These are phyloP conservation scores for Nemotelus pantherinus DNA, from an alignment of 2,888 invertebrate genomes.

Conservation along the genomic window DNA sequence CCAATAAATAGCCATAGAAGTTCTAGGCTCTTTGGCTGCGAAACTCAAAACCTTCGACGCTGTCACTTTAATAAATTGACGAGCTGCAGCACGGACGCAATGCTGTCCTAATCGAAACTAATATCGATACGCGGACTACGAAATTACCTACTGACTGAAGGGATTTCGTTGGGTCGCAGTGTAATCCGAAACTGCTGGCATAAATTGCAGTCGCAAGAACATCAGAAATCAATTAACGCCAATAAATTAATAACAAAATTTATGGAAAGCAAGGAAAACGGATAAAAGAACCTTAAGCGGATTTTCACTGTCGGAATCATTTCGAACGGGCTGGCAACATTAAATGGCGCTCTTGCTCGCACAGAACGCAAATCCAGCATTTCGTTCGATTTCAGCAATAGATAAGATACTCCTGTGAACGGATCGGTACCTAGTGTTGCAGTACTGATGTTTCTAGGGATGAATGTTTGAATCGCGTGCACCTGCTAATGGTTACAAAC, in stretches of 20 bases:
- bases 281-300: slow-evolving; percentile 33
- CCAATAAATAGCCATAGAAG: slow-evolving; percentile 4
- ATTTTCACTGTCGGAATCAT: slow-evolving; percentile 11
- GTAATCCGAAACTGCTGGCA: slow-evolving; percentile 30
- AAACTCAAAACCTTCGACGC: background rate
- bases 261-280: slow-evolving; percentile 42
- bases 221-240: slow-evolving; percentile 50
- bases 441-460: slow-evolving; percentile 30
- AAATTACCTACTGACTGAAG: background rate
- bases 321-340: slow-evolving; percentile 18
- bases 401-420: slow-evolving; percentile 15
- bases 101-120: background rate
- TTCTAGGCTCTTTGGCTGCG: background rate
- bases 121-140: background rate
- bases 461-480: slow-evolving; percentile 41
- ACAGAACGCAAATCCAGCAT: background rate
- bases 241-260: slow-evolving; percentile 47
- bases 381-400: slow-evolving; percentile 18
- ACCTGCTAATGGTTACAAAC: slow-evolving; percentile 50
- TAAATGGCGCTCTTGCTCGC: slow-evolving; percentile 38
- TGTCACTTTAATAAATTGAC: slow-evolving; percentile 32
- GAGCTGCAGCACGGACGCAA: background rate
- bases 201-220: slow-evolving; percentile 42
- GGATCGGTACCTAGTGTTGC: background rate
- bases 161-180: slow-evolving; percentile 14